Evolutionary conservation across 1,140 invertebrate species (phyloP).

Genomic region (Homalodisca vitripennis): DNA sequence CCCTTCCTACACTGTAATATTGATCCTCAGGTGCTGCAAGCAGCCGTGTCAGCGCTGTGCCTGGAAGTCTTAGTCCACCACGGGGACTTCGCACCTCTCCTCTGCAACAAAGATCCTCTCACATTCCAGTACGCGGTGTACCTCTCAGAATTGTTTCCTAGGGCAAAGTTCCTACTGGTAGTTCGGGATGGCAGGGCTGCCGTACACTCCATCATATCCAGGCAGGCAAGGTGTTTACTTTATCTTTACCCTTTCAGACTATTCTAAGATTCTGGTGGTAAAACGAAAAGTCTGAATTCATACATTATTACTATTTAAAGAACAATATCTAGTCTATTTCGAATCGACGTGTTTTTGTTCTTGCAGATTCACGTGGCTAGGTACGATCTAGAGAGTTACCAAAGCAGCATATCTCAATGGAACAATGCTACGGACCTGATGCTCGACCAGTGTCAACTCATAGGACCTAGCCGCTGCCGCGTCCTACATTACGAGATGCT

Average conservation of each 20-base stretch:
- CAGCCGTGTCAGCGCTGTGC: conserved; percentile 93
- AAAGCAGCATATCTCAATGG: conserved; percentile 93
- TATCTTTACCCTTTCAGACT: not conserved
- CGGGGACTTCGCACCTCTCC: conserved; percentile 84
- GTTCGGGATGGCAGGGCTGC: conserved; percentile 94
- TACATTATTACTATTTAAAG: not conserved
- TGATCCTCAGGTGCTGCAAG: conserved; percentile 72
- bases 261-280: not conserved
- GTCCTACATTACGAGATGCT: conserved; percentile 93
- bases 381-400: conserved; percentile 90
- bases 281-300: not conserved
- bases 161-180: conserved; percentile 95
- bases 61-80: conserved; percentile 93
- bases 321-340: not conserved
- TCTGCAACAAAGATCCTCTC: conserved; percentile 98
- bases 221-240: conserved; percentile 62
- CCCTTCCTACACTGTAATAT: not conserved
- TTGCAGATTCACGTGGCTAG: conserved; percentile 45
- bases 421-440: conserved; percentile 91
- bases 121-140: conserved; percentile 92
- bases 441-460: conserved; percentile 88
- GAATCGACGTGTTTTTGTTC: not conserved
- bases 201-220: conserved; percentile 93
- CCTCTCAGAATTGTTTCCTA: conserved; percentile 60
- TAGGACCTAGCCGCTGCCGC: conserved; percentile 84